A percentile compares a stretch with the other conserved stretches of the same genome.
Conservation (phyloP, 2,888 invertebrate species). For the Caenorhabditis sp. region DNA sequence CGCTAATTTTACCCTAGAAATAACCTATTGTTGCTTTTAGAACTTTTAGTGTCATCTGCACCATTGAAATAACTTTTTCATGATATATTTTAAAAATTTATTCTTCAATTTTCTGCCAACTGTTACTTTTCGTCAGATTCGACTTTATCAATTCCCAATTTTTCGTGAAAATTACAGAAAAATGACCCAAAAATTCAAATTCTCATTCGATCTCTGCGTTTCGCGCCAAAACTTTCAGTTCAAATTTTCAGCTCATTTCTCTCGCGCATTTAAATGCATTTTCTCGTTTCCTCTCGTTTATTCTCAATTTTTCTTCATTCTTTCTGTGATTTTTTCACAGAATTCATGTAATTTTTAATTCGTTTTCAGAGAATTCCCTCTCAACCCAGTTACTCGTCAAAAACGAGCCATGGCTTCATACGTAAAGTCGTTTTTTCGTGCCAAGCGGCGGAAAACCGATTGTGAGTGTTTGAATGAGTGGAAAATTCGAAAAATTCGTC, state of each 20-base stretch:
- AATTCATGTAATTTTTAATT: background rate
- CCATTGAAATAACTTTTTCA: no score
- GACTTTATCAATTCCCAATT: no score
- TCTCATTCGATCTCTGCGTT: background rate
- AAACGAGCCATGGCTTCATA: constrained; percentile 34
- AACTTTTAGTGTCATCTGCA: no score
- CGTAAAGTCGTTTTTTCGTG: constrained; percentile 32
- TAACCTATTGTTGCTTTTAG: no score
- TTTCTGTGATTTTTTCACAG: background rate
- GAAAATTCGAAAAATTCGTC: background rate
- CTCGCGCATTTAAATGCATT: no score
- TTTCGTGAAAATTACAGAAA: no score
- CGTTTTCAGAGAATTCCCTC: constrained; percentile 13
- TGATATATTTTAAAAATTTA: no score
- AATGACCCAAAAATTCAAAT: no score
- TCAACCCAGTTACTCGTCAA: background rate
- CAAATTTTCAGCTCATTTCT: background rate
- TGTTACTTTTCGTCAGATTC: no score
- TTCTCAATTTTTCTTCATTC: background rate
- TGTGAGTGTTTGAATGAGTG: constrained; percentile 33
- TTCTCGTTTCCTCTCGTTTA: background rate
- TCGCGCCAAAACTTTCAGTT: background rate
- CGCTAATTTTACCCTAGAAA: no score
- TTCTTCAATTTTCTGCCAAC: no score
- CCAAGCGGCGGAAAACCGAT: constrained; percentile 61